These are phyloP conservation scores for Cephus cinctus DNA, from an alignment of 1,140 invertebrate genomes.

Conservation along the genomic window DNA sequence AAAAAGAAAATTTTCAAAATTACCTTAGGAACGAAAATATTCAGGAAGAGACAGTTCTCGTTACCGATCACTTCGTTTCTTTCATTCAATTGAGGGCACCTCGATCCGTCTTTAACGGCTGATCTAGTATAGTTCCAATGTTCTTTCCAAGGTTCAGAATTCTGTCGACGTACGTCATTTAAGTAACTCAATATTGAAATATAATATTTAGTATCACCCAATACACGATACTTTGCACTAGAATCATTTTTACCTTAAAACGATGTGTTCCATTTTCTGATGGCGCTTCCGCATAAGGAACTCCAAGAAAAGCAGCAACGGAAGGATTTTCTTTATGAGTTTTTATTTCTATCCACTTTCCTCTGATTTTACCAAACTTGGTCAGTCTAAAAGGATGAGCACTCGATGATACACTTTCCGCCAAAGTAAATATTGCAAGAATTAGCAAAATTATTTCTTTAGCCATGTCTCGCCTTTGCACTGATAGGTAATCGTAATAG, in stretches of 20 bases:
- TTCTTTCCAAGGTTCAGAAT: slow-evolving; percentile 34
- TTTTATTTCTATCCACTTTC: slow-evolving; percentile 40
- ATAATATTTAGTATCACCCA: too few species aligned
- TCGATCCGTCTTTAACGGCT: slow-evolving; percentile 37
- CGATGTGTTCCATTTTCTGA: background rate
- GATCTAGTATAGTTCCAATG: slow-evolving; percentile 38
- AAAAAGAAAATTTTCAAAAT: too few species aligned
- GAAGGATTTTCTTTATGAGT: slow-evolving; percentile 12
- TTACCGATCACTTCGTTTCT: slow-evolving; percentile 22
- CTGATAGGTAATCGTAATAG: too few species aligned
- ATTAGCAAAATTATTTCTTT: too few species aligned
- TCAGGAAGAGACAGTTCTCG: slow-evolving; percentile 50
- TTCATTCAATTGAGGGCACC: slow-evolving; percentile 39
- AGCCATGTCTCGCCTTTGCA: too few species aligned
- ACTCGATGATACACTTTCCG: too few species aligned
- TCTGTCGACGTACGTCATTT: slow-evolving; percentile 25
- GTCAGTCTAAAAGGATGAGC: too few species aligned
- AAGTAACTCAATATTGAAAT: too few species aligned
- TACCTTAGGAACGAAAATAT: slow-evolving; percentile 46
- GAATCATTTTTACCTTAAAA: too few species aligned
- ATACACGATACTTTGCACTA: too few species aligned
- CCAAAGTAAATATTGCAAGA: too few species aligned
- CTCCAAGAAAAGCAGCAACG: slow-evolving; percentile 37
- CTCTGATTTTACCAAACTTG: too few species aligned
- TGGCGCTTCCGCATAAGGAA: slow-evolving; percentile 47